Base-by-base conservation (phyloP, 2,797 vertebrate genomes). In the Sebastes vulpes region DNA sequence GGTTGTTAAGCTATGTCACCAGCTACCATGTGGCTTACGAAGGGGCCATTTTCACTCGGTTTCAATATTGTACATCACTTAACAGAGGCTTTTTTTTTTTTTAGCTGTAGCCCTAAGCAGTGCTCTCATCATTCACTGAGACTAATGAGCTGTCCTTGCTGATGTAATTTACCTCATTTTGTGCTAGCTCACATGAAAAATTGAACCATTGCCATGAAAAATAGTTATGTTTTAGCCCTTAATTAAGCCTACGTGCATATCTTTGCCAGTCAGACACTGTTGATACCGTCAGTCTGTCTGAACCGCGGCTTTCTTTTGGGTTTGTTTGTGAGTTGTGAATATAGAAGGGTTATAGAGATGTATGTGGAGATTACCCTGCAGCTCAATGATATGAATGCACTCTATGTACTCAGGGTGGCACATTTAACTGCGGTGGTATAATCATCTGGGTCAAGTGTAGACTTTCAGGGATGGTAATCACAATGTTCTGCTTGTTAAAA, bases 81-180 rank as follows among this genome's bases (percentile, higher is more conserved):
- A 87, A 73, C 80, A 26, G 28, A 64, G 60, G 3, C 57, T 21
- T 66, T 61, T 59, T 75, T 20, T 75, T 75, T 35, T 53, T 69
- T 56, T 25, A 65, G 32, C 69, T 52, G 72, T 79, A 76, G 78
- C 89, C 84, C 58, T 38, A 26, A 87, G 85, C 82, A 46, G 26
- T 12, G 42, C 75, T 86, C 77, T 88, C 84, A 90, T 93, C 88
- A 88, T 69, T 91, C 89, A 90, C 81, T 65, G 77, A 86, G 85
- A 92, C 84, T 90, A 89, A 92, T 89, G 88, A 92, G 85, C 82
- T 86, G 86, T 86, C 88, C 84, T 77, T 70, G 82, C 90, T 89
- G 89, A 92, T 89, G 88, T 79, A 87, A 92, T 89, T 88, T 83
- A 90, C 61, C 77, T 86, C 71, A 73, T 84, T 90, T 79, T 86